A percentile compares a stretch with the other conserved stretches of the same genome.
Evolutionary conservation across 2,888 invertebrate species (phyloP).

Genomic region (Eupeodes luniger): DNA sequence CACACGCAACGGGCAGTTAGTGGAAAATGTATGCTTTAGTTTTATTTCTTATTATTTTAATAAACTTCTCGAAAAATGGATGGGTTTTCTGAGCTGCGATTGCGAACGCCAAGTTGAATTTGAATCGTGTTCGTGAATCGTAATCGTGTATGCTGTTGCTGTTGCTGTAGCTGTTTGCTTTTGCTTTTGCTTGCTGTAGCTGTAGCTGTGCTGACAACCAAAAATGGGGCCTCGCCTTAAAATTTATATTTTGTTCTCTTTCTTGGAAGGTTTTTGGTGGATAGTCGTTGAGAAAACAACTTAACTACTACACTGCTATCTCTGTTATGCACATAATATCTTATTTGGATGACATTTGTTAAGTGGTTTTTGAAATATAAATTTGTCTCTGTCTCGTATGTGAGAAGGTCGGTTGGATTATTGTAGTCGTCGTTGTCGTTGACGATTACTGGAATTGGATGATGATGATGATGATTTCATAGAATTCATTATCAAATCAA

Average conservation of each 20-base stretch:
- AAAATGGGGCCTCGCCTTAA: conserved; percentile 77
- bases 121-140: not conserved
- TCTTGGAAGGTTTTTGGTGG: conserved; percentile 42
- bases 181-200: no score
- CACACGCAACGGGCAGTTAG: conserved; percentile 74
- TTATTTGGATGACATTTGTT: conserved; percentile 55
- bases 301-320: conserved; percentile 26
- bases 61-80: conserved; percentile 8
- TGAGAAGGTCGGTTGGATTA: conserved; percentile 29
- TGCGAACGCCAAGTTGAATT: not conserved
- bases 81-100: not conserved
- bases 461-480: conserved; percentile 67
- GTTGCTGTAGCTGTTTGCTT: not conserved
- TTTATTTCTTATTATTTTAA: conserved; percentile 43
- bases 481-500: conserved; percentile 37
- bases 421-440: conserved; percentile 2
- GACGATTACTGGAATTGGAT: not conserved
- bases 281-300: not conserved
- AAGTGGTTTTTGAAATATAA: conserved; percentile 32
- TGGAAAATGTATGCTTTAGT: conserved; percentile 68
- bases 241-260: conserved; percentile 51
- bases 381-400: conserved; percentile 54
- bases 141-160: conserved; percentile 2
- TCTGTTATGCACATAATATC: conserved; percentile 44
- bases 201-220: conserved; percentile 30